Base-by-base conservation (phyloP, 2,113 vertebrate species). In the Scolopax mira region DNA sequence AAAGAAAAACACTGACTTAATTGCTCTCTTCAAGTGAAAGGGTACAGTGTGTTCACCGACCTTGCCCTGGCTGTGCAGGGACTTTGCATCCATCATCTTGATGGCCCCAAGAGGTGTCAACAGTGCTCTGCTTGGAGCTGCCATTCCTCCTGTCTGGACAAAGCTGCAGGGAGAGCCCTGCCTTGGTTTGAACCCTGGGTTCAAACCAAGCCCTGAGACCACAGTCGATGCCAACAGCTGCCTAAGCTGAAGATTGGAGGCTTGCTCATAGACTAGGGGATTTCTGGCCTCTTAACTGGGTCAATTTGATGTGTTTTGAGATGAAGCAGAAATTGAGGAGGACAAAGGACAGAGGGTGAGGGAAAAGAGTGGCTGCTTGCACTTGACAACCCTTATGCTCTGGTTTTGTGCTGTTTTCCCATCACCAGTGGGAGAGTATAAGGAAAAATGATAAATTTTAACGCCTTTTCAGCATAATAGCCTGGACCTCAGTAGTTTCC, bases 11-110 rank as follows among this genome's bases (percentile, higher is more conserved):
- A 19, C 19, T 5, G 1, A 48, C 10, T 75, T 79, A 54, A 39
- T n/a, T 54, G 15, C 72, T 23, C 12, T 54, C 57, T 54, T 30
- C 39, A 69, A 49, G 39, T 10, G 60, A 48, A 79, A 42, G n/a
- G 6, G 12, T 55, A 6, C 1, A 3, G 51, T 7, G 25, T 11
- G 44, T 67, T 64, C 31, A 1, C 15, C 1, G 1, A 3, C 49
- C 16, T 25, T 6, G 16, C 15, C 46, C 54, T 18, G 44, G 25
- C 77, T 33, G 13, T 3, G 2, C 28, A 14, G 44, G 55, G 25
- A 12, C 11, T 23, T 49, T 4, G n/a, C 37, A 30, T 48, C 39
- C 11, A 4, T n/a, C 49, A 15, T 24, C 18, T 10, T 10, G 30
- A 18, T 2, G 3, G 27, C 71, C 55, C 41, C 22, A 13, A 6